phyloP scores from a whole-genome alignment of 2,113 vertebrate genomes.

The Haemorhous mexicanus region DNA sequence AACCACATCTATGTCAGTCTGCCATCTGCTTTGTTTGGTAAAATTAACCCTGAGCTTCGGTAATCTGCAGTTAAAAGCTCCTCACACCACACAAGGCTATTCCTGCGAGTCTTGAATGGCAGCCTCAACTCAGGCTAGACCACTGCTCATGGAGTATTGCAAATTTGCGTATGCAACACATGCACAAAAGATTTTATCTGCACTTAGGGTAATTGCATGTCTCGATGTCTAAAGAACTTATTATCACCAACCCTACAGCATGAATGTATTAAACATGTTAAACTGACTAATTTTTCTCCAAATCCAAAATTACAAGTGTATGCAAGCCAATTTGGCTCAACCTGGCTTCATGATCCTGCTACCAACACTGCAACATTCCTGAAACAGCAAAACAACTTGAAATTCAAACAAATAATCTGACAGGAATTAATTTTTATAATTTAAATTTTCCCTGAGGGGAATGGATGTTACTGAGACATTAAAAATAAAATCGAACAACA shows the following conservation, averaged over 20 bases:
- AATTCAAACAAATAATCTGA: conserved; percentile 7
- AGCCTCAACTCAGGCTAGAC: neutral
- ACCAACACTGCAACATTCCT: neutral
- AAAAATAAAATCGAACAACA: neutral
- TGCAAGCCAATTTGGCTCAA: neutral
- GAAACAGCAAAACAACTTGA: neutral
- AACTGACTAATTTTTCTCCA: neutral
- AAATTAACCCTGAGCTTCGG: neutral
- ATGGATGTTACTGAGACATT: neutral
- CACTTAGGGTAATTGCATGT: neutral
- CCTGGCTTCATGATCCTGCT: neutral
- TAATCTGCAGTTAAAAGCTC: neutral
- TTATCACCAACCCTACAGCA: neutral
- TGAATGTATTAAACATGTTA: neutral
- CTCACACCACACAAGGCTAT: neutral
- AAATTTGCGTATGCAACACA: neutral
- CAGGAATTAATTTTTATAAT: conserved; percentile 33
- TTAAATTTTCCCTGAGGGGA: neutral
- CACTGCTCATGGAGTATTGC: rapidly evolving
- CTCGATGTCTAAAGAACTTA: neutral
- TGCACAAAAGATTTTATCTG: neutral
- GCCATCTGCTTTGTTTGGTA: neutral
- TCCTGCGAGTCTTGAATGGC: rapidly evolving
- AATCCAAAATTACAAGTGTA: neutral
- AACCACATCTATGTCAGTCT: neutral